These are phyloP conservation scores for Ivindomyrus marchei DNA, from an alignment of 2,113 vertebrate genomes.

Conservation along the genomic window DNA sequence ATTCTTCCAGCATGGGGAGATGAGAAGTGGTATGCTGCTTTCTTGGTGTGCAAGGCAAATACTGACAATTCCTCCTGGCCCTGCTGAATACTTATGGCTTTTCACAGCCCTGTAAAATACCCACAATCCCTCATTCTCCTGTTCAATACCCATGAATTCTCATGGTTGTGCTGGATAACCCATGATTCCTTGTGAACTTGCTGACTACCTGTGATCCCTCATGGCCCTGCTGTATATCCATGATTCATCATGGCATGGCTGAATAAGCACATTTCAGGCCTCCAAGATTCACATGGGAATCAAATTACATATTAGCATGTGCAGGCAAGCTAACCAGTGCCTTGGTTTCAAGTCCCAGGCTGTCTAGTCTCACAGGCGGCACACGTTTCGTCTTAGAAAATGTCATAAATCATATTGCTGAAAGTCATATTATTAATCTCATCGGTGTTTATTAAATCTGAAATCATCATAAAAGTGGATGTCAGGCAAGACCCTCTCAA, in stretches of 20 bases:
- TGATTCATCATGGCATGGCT: neutral
- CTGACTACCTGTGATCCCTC: neutral
- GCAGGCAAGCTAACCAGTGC: neutral
- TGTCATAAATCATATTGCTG: neutral
- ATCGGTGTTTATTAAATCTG: neutral
- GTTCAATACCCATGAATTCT: neutral
- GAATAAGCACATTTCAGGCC: neutral
- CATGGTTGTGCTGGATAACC: neutral
- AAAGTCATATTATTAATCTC: neutral
- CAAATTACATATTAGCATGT: neutral
- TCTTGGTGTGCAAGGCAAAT: neutral
- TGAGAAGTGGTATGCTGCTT: neutral
- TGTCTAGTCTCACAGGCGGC: neutral
- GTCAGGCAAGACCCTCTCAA: neutral
- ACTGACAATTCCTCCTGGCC: neutral
- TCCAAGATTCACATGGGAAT: neutral
- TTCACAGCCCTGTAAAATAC: neutral
- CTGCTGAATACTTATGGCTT: neutral
- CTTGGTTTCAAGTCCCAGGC: neutral
- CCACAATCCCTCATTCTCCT: neutral
- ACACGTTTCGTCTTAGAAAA: neutral
- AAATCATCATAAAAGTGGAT: neutral
- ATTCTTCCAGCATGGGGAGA: neutral
- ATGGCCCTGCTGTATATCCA: neutral
- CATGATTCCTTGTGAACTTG: neutral